Conservation (phyloP, 2,113 vertebrate genomes). For the Thomomys bottae region DNA sequence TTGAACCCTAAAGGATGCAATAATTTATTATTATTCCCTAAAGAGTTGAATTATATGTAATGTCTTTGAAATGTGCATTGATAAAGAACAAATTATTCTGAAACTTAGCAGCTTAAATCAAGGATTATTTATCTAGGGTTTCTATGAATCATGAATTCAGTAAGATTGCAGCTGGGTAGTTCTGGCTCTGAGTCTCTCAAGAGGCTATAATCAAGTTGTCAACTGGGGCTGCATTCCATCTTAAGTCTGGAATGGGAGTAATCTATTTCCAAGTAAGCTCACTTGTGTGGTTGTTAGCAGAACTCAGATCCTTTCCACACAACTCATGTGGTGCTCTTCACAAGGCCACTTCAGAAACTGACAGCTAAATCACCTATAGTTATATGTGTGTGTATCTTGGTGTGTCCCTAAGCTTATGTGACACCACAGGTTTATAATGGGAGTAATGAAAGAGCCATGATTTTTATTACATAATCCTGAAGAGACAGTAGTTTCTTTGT, state of each 20-base stretch:
- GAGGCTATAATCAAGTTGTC: not conserved
- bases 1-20: not conserved
- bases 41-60: not conserved
- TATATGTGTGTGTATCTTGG: not conserved
- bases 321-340: not conserved
- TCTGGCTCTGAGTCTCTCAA: not conserved
- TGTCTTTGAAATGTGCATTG: slow-evolving; percentile 10
- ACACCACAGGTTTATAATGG: not conserved
- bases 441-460: not conserved
- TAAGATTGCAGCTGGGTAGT: not conserved
- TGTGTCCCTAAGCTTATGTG: not conserved
- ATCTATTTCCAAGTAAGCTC: not conserved
- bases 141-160: not conserved
- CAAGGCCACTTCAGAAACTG: not conserved
- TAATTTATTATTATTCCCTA: not conserved
- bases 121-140: slow-evolving; percentile 28
- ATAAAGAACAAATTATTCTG: slow-evolving; percentile 19
- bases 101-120: slow-evolving; percentile 9
- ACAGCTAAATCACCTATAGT: not conserved
- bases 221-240: not conserved
- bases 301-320: not conserved
- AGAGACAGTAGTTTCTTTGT: not conserved
- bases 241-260: not conserved
- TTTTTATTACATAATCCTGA: not conserved
- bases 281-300: not conserved